Percentiles rank a stretch among this genome's conserved stretches.
phyloP scores from a whole-genome alignment of 2,888 invertebrate species.

The Dorcus parallelipipedus region DNA sequence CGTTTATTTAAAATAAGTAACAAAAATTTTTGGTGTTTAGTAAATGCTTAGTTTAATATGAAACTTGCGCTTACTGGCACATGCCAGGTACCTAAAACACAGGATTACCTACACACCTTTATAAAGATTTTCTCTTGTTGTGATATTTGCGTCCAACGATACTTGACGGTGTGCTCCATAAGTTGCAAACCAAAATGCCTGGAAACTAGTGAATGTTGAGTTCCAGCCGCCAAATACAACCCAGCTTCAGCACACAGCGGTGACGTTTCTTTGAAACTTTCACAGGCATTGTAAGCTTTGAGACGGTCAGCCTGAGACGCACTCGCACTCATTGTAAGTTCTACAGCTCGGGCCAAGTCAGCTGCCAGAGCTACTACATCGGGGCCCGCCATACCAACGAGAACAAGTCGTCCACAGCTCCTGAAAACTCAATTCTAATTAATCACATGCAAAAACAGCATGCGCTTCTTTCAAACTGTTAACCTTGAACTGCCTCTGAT shows the following conservation, averaged over 20 bases:
- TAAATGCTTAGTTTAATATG: too few relatives aligned
- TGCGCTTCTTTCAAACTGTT: background rate
- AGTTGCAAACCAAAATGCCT: constrained; percentile 90
- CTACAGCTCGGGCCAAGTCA: constrained; percentile 77
- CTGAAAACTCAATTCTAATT: constrained; percentile 8
- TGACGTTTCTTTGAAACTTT: constrained; percentile 81
- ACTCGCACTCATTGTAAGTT: constrained; percentile 77
- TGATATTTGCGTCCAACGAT: constrained; percentile 86
- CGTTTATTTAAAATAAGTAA: too few relatives aligned
- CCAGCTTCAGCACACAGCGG: constrained; percentile 87
- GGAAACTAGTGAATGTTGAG: constrained; percentile 71
- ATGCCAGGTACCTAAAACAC: too few relatives aligned
- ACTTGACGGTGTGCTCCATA: constrained; percentile 91
- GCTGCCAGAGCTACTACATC: constrained; percentile 69
- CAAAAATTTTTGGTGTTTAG: too few relatives aligned
- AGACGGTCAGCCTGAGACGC: constrained; percentile 72
- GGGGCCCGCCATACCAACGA: constrained; percentile 50
- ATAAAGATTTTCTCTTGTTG: constrained; percentile 86
- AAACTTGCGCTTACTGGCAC: too few relatives aligned
- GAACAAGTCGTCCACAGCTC: constrained; percentile 16
- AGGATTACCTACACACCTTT: constrained; percentile 54
- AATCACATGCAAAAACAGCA: constrained; percentile 7
- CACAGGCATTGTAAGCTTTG: constrained; percentile 82
- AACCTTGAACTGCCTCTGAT: too few relatives aligned
- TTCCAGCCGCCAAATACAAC: constrained; percentile 70